A percentile compares a stretch with the other conserved stretches of the same genome.
Conservation (phyloP, 2,888 invertebrate species). For the Leptinotarsa rubiginosa region DNA sequence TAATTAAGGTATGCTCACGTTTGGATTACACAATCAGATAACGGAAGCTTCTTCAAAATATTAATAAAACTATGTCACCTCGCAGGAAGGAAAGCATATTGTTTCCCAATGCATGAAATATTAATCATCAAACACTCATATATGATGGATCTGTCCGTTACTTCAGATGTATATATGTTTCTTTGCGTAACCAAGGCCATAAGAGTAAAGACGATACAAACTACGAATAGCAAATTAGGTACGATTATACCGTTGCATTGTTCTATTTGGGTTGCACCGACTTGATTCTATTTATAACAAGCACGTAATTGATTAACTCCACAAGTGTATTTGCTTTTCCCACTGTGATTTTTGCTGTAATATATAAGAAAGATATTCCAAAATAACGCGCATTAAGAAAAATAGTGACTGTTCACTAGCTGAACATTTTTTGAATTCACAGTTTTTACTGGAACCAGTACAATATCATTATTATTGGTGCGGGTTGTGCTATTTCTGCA, state of each 20-base stretch:
- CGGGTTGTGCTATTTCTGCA: too few species aligned
- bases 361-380: too few species aligned
- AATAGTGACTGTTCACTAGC: too few species aligned
- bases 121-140: slow-evolving; percentile 24
- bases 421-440: too few species aligned
- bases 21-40: not conserved
- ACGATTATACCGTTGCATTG: slow-evolving; percentile 2
- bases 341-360: too few species aligned
- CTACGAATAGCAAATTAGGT: slow-evolving; percentile 17
- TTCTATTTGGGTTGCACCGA: not conserved
- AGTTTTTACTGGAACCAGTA: too few species aligned
- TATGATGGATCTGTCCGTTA: slow-evolving; percentile 32
- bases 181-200: slow-evolving; percentile 36
- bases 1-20: not conserved
- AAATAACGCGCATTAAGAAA: too few species aligned
- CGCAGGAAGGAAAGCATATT: slow-evolving; percentile 33
- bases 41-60: slow-evolving; percentile 22
- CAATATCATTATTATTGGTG: too few species aligned
- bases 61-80: slow-evolving; percentile 29
- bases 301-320: too few species aligned
- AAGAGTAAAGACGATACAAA: slow-evolving; percentile 30
- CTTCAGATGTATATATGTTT: slow-evolving; percentile 24
- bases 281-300: not conserved
- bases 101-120: slow-evolving; percentile 21
- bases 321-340: too few species aligned